Evolutionary conservation across 2,888 invertebrate species (phyloP), one percentile per base, ranked within the genome.

Genomic region (Agrotis ipsilon): DNA sequence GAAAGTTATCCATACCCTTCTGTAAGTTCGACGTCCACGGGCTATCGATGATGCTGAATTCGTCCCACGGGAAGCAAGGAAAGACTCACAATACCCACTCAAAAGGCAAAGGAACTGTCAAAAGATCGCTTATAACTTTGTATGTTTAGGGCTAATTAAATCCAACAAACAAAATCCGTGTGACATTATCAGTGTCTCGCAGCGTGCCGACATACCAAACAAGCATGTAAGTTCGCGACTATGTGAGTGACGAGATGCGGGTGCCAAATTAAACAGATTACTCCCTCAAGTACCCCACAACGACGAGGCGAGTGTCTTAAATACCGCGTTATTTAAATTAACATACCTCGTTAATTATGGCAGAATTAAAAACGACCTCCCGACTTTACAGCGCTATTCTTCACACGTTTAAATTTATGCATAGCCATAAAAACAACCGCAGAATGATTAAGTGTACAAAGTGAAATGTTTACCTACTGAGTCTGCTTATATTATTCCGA

Each of bases 311-410:
- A 80, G 78, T 78, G 85, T 81, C 71, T 84, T 88, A 88, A 90
- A 89, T 86, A 88, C 85, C 82, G 82, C 87, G 88, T 89, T 91
- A 92, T 91, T 92, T 87, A 91, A 89, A 92, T 91, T 88, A 88
- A 89, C 90, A 90, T 88, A 85, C 79, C 81, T 87, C 90, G 89
- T 88, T 84, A 88, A 88, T 89, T 88, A 83, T 79, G 80, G 72
- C 81, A 79, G 78, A 80, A 89, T 87, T 85, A 80, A 85, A 83
- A 87, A 86, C 82, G 81, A 78, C 81, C 82, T 81, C 67, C 73
- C 73, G 71, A 83, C 83, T 80, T 77, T 70, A 78, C 81, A 59
- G 62, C 82, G 72, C 68, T 73, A 82, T 84, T 86, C 81, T 86
- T 85, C 79, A 71, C 2, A 78, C 82, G 80, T 82, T 89, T 83